Base-by-base conservation (phyloP, 2,113 vertebrate genomes). In the Hippoglossus stenolepis region DNA sequence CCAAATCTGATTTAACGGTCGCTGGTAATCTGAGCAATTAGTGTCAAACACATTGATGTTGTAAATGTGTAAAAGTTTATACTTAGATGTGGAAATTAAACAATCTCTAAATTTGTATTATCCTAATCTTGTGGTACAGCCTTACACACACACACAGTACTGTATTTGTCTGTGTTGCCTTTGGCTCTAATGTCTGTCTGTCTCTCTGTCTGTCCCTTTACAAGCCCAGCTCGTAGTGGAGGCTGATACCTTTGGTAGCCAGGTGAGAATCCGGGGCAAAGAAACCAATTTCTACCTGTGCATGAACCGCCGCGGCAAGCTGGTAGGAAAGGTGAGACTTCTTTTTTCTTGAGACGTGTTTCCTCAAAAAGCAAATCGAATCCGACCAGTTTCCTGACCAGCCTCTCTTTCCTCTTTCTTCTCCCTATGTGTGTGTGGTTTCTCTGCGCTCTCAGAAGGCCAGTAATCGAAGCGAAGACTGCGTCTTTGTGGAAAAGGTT, bases 221-320 rank as follows among this genome's bases (percentile, higher is more conserved):
- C 94, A 95, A 95, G 95, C 95, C 93, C 94, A 95, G 90, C 95
- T 96, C 63, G 94, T 95, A 91, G 94, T 96, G 93, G 95, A 96
- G 90, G 94, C 94, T 17, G 95, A 95, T 80, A 95, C 95, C 86
- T 96, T 95, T 77, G 95, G 95, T 75, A 96, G 95, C 92, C 95
- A 95, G 89, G 93, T 96, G 90, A 94, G 95, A 92, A 96, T 95
- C 84, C 92, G 94, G 64, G 95, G 95, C 60, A 95, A 94, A 88
- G 95, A 95, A 81, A 95, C 94, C 72, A 93, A 94, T 70, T 94
- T 91, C 88, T 96, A 95, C 91, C 89, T 96, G 90, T 96, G 95
- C 90, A 96, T 96, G 95, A 95, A 94, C 88, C 94, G 91, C 56
- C 93, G 93, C 0, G 95, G 95, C 18, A 95, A 95, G 83, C 92